A percentile compares a stretch with the other conserved stretches of the same genome.
Evolutionary conservation across 2,113 vertebrate species (phyloP).

Genomic region (Clinocottus analis): DNA sequence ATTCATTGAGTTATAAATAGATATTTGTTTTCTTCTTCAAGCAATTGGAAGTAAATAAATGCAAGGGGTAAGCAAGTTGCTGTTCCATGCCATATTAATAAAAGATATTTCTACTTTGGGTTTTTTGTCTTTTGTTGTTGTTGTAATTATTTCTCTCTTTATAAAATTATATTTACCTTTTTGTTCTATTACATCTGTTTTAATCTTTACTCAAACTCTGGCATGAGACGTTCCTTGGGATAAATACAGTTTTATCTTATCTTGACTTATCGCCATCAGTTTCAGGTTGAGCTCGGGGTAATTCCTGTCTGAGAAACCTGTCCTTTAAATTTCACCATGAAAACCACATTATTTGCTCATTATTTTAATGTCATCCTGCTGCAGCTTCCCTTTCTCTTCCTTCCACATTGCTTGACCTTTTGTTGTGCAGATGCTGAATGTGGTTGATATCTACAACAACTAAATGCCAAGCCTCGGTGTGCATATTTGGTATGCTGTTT

Average conservation of each 20-base stretch:
- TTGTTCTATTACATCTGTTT: neutral
- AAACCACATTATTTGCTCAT: constrained; percentile 15
- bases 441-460: constrained; percentile 14
- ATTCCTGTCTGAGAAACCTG: neutral
- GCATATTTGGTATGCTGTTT: constrained; percentile 10
- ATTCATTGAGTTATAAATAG: no score
- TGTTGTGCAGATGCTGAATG: constrained; percentile 12
- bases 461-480: constrained; percentile 40
- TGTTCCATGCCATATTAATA: neutral
- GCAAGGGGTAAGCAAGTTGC: neutral
- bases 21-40: neutral
- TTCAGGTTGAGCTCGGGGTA: neutral
- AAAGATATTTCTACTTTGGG: neutral
- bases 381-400: neutral
- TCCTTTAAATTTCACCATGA: constrained; percentile 15
- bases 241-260: no score
- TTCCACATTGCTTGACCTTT: constrained; percentile 22
- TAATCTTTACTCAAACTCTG: no score
- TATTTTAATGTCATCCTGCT: constrained; percentile 13
- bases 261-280: neutral
- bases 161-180: neutral
- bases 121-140: neutral
- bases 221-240: no score
- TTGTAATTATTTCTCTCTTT: neutral
- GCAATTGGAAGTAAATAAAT: neutral